A percentile compares a stretch with the other conserved stretches of the same genome.
Evolutionary conservation across 2,113 vertebrate species (phyloP).

Genomic region (Psammodynastes pulverulentus): DNA sequence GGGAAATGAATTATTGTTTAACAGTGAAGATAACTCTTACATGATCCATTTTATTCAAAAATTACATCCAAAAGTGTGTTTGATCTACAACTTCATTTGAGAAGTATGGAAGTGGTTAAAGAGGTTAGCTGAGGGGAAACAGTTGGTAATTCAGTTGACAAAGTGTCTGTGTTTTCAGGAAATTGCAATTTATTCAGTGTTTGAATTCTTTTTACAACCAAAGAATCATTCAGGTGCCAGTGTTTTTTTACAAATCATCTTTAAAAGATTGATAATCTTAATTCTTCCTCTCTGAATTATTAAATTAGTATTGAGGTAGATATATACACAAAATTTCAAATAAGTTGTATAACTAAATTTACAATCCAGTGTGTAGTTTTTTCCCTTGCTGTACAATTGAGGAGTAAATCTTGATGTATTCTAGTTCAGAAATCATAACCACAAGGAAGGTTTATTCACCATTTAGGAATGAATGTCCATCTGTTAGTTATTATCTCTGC

Average conservation of each 20-base stretch:
- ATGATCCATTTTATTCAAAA: not conserved
- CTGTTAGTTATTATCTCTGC: conserved; percentile 67
- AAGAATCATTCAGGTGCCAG: not conserved
- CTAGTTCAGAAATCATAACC: conserved; percentile 63
- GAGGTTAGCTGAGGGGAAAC: not conserved
- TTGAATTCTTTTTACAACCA: conserved; percentile 5
- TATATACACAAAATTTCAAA: not conserved
- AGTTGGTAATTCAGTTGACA: not conserved
- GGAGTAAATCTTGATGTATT: conserved; percentile 52
- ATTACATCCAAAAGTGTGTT: not conserved
- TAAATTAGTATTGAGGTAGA: not conserved
- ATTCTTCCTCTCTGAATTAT: conserved; percentile 5
- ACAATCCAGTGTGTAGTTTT: conserved; percentile 35
- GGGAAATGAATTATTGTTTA: not conserved
- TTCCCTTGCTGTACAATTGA: conserved; percentile 33
- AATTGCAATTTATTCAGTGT: conserved; percentile 11
- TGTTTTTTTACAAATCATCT: conserved; percentile 9
- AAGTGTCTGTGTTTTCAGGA: not conserved
- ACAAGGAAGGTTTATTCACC: conserved; percentile 61
- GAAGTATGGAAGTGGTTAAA: not conserved
- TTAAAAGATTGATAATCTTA: not conserved
- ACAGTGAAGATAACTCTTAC: not conserved
- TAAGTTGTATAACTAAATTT: not conserved
- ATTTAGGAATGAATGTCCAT: conserved; percentile 68
- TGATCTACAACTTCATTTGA: not conserved